Percentiles rank a stretch among this genome's conserved stretches.
Evolutionary conservation across 1,140 invertebrate genomes (phyloP).

Genomic region (Drusus annulatus): DNA sequence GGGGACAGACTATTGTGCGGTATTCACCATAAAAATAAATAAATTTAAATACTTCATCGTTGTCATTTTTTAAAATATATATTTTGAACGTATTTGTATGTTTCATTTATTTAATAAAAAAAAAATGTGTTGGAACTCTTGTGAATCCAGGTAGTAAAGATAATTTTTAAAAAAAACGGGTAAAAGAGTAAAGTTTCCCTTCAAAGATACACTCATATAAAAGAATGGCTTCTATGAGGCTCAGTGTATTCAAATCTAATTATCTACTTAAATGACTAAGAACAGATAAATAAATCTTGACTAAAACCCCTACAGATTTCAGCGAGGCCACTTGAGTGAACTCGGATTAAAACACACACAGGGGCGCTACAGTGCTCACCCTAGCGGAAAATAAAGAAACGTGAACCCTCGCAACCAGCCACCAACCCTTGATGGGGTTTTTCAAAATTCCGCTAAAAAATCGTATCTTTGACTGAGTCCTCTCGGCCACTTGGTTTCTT

Average conservation of each 20-base stretch:
- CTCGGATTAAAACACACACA: conserved; percentile 43
- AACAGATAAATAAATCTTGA: conserved; percentile 14
- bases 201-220: background rate
- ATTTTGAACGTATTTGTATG: no score
- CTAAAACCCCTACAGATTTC: conserved; percentile 14
- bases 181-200: no score
- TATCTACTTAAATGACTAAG: conserved; percentile 5
- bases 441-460: conserved; percentile 47
- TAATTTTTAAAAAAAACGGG: no score
- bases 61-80: no score
- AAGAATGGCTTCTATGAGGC: background rate
- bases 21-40: no score
- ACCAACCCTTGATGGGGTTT: conserved; percentile 34
- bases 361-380: conserved; percentile 42
- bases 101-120: no score
- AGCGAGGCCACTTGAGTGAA: conserved; percentile 10
- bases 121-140: no score
- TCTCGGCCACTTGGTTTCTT: conserved; percentile 43
- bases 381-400: conserved; percentile 46
- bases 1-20: no score
- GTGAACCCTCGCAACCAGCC: conserved; percentile 7
- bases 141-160: no score
- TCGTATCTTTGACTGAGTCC: conserved; percentile 45
- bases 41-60: no score
- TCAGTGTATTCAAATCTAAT: background rate